Evolutionary conservation across 2,888 invertebrate species (phyloP).

Genomic region (Oconnorella tubifera): DNA sequence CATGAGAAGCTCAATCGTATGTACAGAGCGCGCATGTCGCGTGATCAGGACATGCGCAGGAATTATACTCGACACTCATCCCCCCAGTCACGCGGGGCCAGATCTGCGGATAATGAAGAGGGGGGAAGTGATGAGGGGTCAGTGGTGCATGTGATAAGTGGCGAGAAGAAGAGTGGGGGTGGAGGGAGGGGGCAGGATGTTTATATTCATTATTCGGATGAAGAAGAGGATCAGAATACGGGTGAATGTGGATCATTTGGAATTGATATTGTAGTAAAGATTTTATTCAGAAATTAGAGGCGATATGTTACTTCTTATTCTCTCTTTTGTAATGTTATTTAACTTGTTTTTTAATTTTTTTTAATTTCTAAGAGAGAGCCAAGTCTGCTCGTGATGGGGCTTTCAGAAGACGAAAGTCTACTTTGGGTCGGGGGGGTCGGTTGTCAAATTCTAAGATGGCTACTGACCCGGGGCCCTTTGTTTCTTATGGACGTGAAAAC

Average conservation of each 20-base stretch:
- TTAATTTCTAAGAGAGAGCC: too few relatives aligned
- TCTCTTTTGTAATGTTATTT: too few relatives aligned
- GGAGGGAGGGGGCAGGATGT: not conserved
- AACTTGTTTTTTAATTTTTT: too few relatives aligned
- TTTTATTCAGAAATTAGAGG: too few relatives aligned
- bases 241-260: not conserved
- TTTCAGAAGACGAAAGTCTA: too few relatives aligned
- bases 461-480: constrained; percentile 3
- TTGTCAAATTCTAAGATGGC: too few relatives aligned
- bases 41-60: not conserved
- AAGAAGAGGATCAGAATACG: not conserved
- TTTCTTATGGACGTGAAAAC: constrained; percentile 6
- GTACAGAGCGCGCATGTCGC: constrained; percentile 1
- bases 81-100: not conserved
- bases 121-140: not conserved
- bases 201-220: not conserved
- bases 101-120: not conserved
- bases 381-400: too few relatives aligned
- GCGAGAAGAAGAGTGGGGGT: not conserved
- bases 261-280: too few relatives aligned
- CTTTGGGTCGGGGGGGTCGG: too few relatives aligned
- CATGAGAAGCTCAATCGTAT: constrained; percentile 15
- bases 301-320: too few relatives aligned
- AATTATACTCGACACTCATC: not conserved
- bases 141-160: too few relatives aligned